Evolutionary conservation across 2,113 vertebrate species (phyloP), one percentile per base, ranked within the genome.

Genomic region (Embiotoca jacksoni): DNA sequence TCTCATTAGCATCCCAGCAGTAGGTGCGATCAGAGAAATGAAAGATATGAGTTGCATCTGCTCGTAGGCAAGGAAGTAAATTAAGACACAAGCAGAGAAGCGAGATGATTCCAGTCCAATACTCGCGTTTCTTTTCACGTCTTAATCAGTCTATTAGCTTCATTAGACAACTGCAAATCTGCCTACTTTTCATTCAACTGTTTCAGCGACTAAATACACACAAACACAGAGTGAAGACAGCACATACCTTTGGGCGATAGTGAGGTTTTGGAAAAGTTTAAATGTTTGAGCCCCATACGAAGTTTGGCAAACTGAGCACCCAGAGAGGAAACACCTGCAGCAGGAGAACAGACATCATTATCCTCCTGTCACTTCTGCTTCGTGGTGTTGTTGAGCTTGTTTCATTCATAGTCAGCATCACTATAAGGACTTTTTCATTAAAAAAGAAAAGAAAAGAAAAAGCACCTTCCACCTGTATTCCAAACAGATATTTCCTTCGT

Each of bases 231-330:
- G 23, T 23, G 23, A 23, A 37, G 7, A 39, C 6, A 58, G 6
- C 30, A 65, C 49, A 49, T 95, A 99, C 98, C 98, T 98, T 99
- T 99, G 90, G 97, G 96, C 84, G 98, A 98, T 80, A 99, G 81
- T 85, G 98, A 98, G 93, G 97, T 97, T 96, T 96, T 98, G 44
- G 98, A 98, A 81, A 99, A 95, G 91, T 98, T 99, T 91, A 99
- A 95, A 94, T 99, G 95, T 65, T 96, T 98, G 82, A 99, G 92
- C 86, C 97, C 98, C 88, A 96, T 95, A 54, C 94, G 95, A 85
- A 98, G 96, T 96, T 98, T 99, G 94, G 97, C 96, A 64, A 99
- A 98, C 86, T 98, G 97, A 87, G 95, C 90, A 90, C 97, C 97
- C 87, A 99, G 89, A 32, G 96, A 97, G 67, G 96, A 95, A 31